These are phyloP conservation scores for Anabas testudineus DNA, from an alignment of 2,797 vertebrate species.

Conservation along the genomic window DNA sequence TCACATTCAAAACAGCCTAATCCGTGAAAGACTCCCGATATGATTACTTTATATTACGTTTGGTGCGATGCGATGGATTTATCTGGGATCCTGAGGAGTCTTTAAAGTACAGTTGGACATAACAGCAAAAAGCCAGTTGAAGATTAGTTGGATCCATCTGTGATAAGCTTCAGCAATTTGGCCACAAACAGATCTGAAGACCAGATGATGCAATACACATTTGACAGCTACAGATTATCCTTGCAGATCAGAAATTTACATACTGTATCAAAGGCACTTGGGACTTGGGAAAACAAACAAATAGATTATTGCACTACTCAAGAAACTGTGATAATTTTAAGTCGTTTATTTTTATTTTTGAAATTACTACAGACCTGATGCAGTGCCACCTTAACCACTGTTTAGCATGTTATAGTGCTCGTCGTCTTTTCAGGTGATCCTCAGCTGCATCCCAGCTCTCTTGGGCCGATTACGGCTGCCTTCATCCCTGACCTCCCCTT, in stretches of 20 bases:
- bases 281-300: conserved; percentile 38
- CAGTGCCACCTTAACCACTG: conserved; percentile 4
- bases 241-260: conserved; percentile 51
- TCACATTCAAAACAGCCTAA: conserved; percentile 83
- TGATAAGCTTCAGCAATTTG: conserved; percentile 77
- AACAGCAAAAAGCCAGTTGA: conserved; percentile 74
- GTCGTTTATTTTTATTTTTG: conserved; percentile 18
- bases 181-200: conserved; percentile 74
- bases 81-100: conserved; percentile 76
- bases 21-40: conserved; percentile 83
- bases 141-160: conserved; percentile 78
- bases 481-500: conserved; percentile 77
- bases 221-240: conserved; percentile 68
- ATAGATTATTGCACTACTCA: conserved; percentile 15
- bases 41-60: conserved; percentile 83
- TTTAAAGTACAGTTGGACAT: conserved; percentile 79
- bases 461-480: conserved; percentile 58
- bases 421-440: conserved; percentile 45
- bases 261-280: conserved; percentile 51
- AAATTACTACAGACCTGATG: not conserved
- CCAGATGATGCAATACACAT: conserved; percentile 72
- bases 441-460: conserved; percentile 49
- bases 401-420: conserved; percentile 8
- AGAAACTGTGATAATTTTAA: conserved; percentile 18
- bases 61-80: conserved; percentile 76